These are phyloP conservation scores for Spongilla lacustris DNA, from an alignment of 37 sponge, comb jelly and placozoan genomes.

Conservation along the genomic window DNA sequence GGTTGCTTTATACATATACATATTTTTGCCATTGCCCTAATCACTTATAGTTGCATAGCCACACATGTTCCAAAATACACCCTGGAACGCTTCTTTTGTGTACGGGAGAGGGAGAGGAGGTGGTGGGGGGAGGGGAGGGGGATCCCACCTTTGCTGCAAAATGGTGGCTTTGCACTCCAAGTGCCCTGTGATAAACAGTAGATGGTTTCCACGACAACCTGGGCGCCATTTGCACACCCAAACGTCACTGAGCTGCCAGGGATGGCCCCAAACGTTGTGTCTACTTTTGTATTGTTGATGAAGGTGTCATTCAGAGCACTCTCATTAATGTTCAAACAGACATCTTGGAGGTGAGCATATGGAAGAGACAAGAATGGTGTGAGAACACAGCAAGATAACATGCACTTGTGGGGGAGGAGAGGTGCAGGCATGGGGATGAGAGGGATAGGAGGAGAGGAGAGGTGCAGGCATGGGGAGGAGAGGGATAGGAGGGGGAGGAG, in stretches of 20 bases:
- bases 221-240: not conserved
- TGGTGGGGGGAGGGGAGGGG: not conserved
- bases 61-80: not conserved
- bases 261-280: not conserved
- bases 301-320: not conserved
- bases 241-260: not conserved
- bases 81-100: not conserved
- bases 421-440: too few relatives aligned
- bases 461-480: too few relatives aligned
- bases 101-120: not conserved
- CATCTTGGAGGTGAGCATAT: not conserved
- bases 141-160: not conserved
- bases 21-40: too few relatives aligned
- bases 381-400: not conserved
- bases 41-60: too few relatives aligned
- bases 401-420: not conserved
- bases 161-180: not conserved
- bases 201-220: not conserved
- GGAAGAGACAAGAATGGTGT: not conserved
- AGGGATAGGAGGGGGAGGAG: not conserved
- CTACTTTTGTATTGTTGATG: not conserved
- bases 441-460: too few relatives aligned
- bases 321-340: not conserved
- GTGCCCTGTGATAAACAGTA: not conserved
- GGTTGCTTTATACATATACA: too few relatives aligned